Evolutionary conservation across 1,140 invertebrate species (phyloP), one percentile per base, ranked within the genome.

Genomic region (Achatina immaculata): DNA sequence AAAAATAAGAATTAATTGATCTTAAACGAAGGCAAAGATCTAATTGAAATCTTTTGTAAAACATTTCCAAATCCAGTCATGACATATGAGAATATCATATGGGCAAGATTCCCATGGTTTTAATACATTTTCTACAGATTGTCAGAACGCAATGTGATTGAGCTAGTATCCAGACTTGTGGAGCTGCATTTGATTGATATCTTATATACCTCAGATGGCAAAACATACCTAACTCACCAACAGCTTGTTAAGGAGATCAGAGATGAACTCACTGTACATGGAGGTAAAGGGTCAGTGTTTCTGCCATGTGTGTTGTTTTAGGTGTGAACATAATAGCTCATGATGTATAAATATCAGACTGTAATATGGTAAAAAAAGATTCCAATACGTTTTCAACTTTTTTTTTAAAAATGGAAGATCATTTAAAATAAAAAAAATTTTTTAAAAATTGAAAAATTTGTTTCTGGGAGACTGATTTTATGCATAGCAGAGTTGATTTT

Each of bases 121-220:
- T 55, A 65, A 48, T 81, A 31, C n/a, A 45, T 62, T 31, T 85
- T 78, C 84, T 92, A 81, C 90, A 99, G 97, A 88, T 93, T 99
- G 66, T 98, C 98, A 0, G 98, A 99, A 89, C 93, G 96, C 84
- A 99, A 99, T 91, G 99, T 98, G 88, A 93, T 99, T 78, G 98
- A 99, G 93, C 96, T 99, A 83, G 95, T 99, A 21, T 95, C 94
- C 69, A 97, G 96, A 90, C 91, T 99, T 66, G 93, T 97, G 66
- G 94, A 97, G 87, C 92, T 95, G n/a, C 96, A 97, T 88, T 90
- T 97, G 43, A 91, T 99, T 16, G 95, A 99, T 89, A 95, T 99
- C 7, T 95, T 99, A 72, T 99, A 98, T 89, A 99, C 98, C 1
- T 95, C 93, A 86, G 97, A 99, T 94, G 98, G 98, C 6, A 99